Evolutionary conservation across 2,113 vertebrate genomes (phyloP), one percentile per base, ranked within the genome.

Genomic region (Syngnathus typhle): DNA sequence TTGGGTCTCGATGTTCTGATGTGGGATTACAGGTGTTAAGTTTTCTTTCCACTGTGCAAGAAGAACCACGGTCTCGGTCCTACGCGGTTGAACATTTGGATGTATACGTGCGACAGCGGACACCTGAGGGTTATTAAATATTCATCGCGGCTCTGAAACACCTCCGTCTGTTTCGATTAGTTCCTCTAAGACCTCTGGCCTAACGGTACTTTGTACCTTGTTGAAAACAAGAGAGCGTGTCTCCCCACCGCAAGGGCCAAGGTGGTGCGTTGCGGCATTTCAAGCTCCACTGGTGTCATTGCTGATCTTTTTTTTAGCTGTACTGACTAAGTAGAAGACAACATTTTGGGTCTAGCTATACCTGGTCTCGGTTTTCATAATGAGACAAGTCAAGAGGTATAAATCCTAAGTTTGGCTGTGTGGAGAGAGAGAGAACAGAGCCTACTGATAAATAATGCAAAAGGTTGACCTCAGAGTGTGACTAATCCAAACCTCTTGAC

Each of bases 31-130:
- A 73, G 89, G 90, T 91, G 85, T 91, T 88, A 73, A 43, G 78
- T 78, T 92, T 92, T 89, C 89, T 90, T 91, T 91, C 90, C 87
- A 83, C 85, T 71, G 69, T 84, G 84, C 81, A 87, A 88, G 82
- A 87, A 69, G 70, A 87, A 88, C 79, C 78, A 65, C 66, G 32
- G 56, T 39, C 27, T 58, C 39, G 54, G 72, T 69, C 51, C 69
- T 5, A 39, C 73, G 62, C 38, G 72, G 51, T 36, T 0, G 7
- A 65, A 64, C 66, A 69, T 82, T 82, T 86, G 61, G 79, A 79
- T 16, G 59, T 74, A 64, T 43, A 60, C 47, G 58, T 74, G 70
- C 71, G 60, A 6, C 69, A 55, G 4, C 3, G 32, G 90, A 89
- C 88, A 92, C 83, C 65, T 46, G 88, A 92, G 84, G 77, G 67